These are phyloP conservation scores for Crossoptilon crossoptilon DNA, from an alignment of 2,797 vertebrate species.

Conservation along the genomic window DNA sequence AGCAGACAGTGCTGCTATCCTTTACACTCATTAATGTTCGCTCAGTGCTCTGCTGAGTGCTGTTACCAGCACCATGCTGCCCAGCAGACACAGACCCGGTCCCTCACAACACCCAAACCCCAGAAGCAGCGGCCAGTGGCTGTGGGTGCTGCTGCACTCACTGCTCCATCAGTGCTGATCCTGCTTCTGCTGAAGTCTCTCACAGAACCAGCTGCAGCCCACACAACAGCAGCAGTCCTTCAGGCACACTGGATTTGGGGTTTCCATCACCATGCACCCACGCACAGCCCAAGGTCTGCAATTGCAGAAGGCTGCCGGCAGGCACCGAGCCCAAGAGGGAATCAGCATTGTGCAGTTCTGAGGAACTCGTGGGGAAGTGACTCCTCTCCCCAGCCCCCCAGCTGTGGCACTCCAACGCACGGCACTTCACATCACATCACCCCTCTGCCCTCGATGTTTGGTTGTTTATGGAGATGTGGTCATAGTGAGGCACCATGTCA, in stretches of 20 bases:
- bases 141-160: neutral
- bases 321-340: neutral
- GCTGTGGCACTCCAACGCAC: too few relatives aligned
- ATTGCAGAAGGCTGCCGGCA: neutral
- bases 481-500: too few relatives aligned
- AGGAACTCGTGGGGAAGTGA: neutral
- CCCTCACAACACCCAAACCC: neutral
- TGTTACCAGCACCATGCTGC: neutral
- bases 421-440: too few relatives aligned
- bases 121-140: neutral
- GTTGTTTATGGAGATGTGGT: too few relatives aligned
- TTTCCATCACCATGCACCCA: accelerated
- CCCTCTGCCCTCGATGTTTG: too few relatives aligned
- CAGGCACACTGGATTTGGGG: neutral
- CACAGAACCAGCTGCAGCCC: neutral
- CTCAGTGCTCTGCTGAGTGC: neutral
- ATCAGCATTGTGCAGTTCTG: neutral
- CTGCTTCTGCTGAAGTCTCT: neutral
- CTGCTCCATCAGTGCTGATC: conserved; percentile 30
- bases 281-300: accelerated
- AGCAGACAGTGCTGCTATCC: conserved; percentile 40
- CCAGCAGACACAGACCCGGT: neutral
- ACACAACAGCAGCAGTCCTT: neutral
- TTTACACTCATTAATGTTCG: conserved; percentile 41
- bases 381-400: neutral